Conservation (phyloP, 2,797 vertebrate genomes). For the Okamejei kenojei region DNA sequence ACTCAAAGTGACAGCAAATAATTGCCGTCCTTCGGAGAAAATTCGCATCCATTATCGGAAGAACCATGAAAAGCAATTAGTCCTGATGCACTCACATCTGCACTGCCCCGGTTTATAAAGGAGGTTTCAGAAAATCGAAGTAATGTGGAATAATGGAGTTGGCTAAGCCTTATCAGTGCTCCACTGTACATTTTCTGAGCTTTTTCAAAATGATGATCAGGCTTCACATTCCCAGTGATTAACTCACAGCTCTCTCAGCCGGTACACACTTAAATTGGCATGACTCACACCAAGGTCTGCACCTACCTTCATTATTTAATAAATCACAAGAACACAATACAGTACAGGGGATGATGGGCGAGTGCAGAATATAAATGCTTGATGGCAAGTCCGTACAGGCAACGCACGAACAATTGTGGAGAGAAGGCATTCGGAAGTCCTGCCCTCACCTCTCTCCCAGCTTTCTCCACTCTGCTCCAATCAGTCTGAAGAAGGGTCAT, state of each 20-base stretch:
- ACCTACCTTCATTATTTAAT: slow-evolving; percentile 2
- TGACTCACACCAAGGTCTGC: not conserved
- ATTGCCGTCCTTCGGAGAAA: not conserved
- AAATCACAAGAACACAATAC: not conserved
- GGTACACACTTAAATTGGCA: not conserved
- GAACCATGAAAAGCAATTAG: not conserved
- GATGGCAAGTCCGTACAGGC: not conserved
- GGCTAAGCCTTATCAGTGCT: not conserved
- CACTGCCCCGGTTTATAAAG: not conserved
- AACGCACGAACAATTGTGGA: no score
- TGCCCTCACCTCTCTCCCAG: no score
- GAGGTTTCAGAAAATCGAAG: not conserved
- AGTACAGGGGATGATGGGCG: not conserved
- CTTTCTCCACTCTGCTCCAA: no score
- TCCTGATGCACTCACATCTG: not conserved
- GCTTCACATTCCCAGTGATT: not conserved
- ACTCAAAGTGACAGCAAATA: not conserved
- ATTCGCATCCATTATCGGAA: slow-evolving; percentile 18
- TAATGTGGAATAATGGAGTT: slow-evolving; percentile 4
- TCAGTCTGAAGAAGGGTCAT: no score
- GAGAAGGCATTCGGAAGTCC: no score
- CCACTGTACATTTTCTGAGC: not conserved
- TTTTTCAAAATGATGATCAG: not conserved
- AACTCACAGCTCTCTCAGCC: not conserved
- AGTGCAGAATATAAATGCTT: not conserved